These are phyloP conservation scores for Gymnarchus niloticus DNA, from an alignment of 2,113 vertebrate species.

Conservation along the genomic window DNA sequence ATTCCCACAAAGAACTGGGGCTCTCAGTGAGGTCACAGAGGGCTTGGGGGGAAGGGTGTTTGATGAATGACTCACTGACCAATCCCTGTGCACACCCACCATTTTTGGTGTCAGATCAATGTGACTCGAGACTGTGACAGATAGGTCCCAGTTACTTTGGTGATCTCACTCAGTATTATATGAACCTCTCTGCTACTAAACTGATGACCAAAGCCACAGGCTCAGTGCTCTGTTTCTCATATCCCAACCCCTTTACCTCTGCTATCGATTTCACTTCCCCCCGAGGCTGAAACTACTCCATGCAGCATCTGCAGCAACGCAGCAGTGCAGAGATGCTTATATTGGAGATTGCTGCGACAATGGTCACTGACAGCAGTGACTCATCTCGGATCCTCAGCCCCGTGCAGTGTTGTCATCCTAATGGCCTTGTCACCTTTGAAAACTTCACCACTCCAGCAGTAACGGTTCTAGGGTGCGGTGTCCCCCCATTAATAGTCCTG, in stretches of 20 bases:
- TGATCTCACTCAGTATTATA: not conserved
- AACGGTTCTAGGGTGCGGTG: too few relatives aligned
- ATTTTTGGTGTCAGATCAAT: not conserved
- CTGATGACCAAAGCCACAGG: not conserved
- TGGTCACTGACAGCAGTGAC: not conserved
- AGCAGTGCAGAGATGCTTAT: not conserved
- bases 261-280: not conserved
- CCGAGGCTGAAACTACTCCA: too few relatives aligned
- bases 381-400: too few relatives aligned
- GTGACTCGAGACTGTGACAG: not conserved
- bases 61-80: not conserved
- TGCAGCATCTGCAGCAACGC: not conserved
- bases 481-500: too few relatives aligned
- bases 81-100: not conserved
- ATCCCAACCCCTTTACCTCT: not conserved
- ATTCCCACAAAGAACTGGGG: too few relatives aligned
- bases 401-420: too few relatives aligned
- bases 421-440: not conserved
- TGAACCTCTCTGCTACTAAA: not conserved
- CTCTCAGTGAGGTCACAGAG: not conserved
- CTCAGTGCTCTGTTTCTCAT: not conserved
- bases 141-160: not conserved
- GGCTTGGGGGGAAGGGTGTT: not conserved
- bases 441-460: too few relatives aligned
- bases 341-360: not conserved